Evolutionary conservation across 2,888 invertebrate genomes (phyloP).

Genomic region (Coelopa pilipes): DNA sequence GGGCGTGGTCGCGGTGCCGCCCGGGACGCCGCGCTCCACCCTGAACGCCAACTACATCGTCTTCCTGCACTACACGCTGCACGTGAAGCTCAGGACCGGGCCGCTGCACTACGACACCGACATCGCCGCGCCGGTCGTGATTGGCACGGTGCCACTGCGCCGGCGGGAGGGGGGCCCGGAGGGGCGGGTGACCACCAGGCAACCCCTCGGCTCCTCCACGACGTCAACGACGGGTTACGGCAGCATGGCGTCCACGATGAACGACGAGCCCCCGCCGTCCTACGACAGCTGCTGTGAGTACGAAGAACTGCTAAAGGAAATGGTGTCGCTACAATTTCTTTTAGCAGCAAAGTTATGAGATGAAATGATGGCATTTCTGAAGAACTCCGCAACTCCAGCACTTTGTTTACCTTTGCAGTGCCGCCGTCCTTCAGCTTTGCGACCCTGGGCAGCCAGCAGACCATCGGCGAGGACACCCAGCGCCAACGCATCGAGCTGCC

Average conservation of each 20-base stretch:
- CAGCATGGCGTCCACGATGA: conserved; percentile 15
- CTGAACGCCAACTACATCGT: conserved; percentile 59
- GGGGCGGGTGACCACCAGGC: conserved; percentile 49
- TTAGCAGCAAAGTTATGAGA: too few relatives aligned
- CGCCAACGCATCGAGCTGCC: conserved; percentile 54
- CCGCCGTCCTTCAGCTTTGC: conserved; percentile 62
- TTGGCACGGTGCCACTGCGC: conserved; percentile 58
- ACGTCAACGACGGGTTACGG: not conserved
- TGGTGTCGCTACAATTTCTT: too few relatives aligned
- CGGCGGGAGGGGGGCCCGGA: conserved; percentile 43
- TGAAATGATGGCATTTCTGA: not conserved
- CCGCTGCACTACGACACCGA: conserved; percentile 59
- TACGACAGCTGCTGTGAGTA: conserved; percentile 61
- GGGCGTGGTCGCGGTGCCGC: conserved; percentile 70
- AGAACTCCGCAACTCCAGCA: too few relatives aligned
- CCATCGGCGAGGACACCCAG: conserved; percentile 46
- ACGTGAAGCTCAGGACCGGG: conserved; percentile 58
- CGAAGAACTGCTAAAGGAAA: not conserved
- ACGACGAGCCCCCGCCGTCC: conserved; percentile 54
- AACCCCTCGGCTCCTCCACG: conserved; percentile 45
- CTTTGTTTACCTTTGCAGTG: conserved; percentile 44
- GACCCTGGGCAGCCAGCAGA: conserved; percentile 57
- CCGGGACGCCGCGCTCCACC: conserved; percentile 78
- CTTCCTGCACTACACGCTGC: conserved; percentile 58
- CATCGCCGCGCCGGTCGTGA: conserved; percentile 55